These are phyloP conservation scores for Aphelinus certus DNA, from an alignment of 1,140 invertebrate species.

Conservation along the genomic window DNA sequence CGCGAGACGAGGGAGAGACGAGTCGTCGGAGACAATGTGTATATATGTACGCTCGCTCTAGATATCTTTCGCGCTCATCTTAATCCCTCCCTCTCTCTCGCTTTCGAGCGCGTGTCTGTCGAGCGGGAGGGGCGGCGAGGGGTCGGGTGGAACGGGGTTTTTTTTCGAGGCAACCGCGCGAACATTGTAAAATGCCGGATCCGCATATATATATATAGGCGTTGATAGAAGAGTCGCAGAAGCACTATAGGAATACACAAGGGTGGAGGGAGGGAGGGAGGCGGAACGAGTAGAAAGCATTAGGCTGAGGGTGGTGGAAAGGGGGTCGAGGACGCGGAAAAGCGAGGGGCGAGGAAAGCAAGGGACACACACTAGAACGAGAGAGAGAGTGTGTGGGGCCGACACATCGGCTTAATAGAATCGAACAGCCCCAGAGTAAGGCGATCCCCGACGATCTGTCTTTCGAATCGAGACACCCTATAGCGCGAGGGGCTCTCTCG, in stretches of 20 bases:
- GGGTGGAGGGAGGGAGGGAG: not conserved
- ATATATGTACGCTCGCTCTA: too few relatives aligned
- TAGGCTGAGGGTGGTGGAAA: not conserved
- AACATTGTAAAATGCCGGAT: not conserved
- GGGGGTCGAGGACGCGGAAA: slow-evolving; percentile 28
- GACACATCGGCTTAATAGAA: slow-evolving; percentile 39
- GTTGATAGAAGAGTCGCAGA: not conserved
- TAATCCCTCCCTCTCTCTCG: too few relatives aligned
- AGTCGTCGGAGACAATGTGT: not conserved
- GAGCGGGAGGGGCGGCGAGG: too few relatives aligned
- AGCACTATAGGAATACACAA: not conserved
- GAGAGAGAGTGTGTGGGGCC: not conserved
- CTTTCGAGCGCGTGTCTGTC: too few relatives aligned
- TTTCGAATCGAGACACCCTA: slow-evolving; percentile 27
- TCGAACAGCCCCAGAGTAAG: slow-evolving; percentile 32
- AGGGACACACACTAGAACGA: not conserved
- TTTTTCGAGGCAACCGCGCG: not conserved
- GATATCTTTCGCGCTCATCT: too few relatives aligned
- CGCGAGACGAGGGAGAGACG: not conserved
- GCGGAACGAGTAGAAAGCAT: slow-evolving; percentile 7
- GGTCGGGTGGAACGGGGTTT: not conserved
- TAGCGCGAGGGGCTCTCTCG: too few relatives aligned
- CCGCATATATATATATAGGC: not conserved
- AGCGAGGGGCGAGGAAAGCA: slow-evolving; percentile 1
- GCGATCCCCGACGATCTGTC: slow-evolving; percentile 30